Conservation (phyloP, 2,113 vertebrate genomes). For the Chaetodon auriga region DNA sequence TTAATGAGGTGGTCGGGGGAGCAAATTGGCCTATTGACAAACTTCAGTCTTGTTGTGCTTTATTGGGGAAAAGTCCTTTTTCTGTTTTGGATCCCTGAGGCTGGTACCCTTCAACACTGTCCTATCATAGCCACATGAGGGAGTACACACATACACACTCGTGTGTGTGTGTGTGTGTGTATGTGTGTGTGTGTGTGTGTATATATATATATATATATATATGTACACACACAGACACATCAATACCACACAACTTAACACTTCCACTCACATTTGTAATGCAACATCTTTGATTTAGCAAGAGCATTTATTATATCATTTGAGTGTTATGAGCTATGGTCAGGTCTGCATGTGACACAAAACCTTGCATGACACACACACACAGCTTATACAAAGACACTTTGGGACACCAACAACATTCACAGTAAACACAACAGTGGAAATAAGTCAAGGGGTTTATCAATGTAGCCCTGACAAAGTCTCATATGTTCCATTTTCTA, state of each 20-base stretch:
- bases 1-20: slow-evolving; percentile 70
- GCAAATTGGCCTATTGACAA: slow-evolving; percentile 61
- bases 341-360: not conserved
- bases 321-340: not conserved
- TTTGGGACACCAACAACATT: not conserved
- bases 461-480: not conserved
- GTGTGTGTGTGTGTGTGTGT: no score
- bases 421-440: not conserved
- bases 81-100: slow-evolving; percentile 59
- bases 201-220: no score
- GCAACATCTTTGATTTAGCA: not conserved
- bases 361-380: not conserved
- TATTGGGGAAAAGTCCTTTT: slow-evolving; percentile 47
- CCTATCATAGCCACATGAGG: slow-evolving; percentile 57
- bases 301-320: not conserved
- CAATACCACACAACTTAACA: not conserved
- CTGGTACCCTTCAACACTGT: slow-evolving; percentile 71
- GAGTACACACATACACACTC: not conserved
- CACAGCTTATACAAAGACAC: not conserved
- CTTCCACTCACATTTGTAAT: not conserved
- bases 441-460: not conserved
- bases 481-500: not conserved
- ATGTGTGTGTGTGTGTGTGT: no score
- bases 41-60: slow-evolving; percentile 31
- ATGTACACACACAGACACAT: slow-evolving; percentile 4